Evolutionary conservation across 1,140 invertebrate species (phyloP).

Genomic region (Oreohelix idahoensis): DNA sequence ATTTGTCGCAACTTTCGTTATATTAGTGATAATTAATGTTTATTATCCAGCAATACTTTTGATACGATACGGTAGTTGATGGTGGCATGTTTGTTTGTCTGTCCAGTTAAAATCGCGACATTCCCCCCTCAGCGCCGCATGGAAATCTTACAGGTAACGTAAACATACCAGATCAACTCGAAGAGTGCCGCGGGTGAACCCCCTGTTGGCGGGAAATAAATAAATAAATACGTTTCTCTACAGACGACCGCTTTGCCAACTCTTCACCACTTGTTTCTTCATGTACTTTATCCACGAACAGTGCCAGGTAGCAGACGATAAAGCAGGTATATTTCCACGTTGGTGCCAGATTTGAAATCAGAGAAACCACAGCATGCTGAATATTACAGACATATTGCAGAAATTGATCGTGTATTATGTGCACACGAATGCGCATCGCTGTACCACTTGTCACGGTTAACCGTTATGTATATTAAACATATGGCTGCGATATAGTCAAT

Average conservation of each 20-base stretch:
- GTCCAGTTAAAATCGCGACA: neutral
- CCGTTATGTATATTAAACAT: neutral
- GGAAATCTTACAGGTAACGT: neutral
- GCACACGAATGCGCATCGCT: no score
- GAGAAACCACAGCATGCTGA: no score
- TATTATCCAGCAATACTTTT: no score
- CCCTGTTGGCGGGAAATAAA: neutral
- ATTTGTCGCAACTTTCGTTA: no score
- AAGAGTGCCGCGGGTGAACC: neutral
- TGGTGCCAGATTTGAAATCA: neutral
- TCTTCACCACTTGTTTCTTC: neutral
- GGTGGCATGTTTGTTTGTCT: constrained; percentile 4
- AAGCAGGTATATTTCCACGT: neutral
- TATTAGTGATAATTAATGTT: no score
- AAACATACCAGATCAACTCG: neutral
- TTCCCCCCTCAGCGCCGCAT: neutral
- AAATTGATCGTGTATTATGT: no score
- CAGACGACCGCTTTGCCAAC: neutral
- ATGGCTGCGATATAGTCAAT: neutral
- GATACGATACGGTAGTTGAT: neutral
- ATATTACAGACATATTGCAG: no score
- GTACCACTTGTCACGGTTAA: no score
- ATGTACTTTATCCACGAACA: neutral
- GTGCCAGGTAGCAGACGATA: neutral
- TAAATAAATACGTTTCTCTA: neutral